phyloP scores from a whole-genome alignment of 2,113 vertebrate genomes.

The Solenodon paradoxus region DNA sequence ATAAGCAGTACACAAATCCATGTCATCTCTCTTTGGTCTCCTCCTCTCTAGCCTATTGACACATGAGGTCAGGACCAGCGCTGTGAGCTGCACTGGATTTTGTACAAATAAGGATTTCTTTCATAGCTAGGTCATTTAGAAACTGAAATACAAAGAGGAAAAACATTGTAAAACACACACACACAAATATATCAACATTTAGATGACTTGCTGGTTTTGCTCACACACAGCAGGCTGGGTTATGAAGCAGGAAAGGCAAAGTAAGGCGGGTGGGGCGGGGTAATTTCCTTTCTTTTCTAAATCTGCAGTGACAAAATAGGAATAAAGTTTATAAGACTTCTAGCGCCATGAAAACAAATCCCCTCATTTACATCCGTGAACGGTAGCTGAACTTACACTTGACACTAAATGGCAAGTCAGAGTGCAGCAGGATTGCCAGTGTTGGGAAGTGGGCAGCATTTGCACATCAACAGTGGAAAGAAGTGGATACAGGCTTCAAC shows the following conservation, averaged over 20 bases:
- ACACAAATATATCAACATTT: background rate
- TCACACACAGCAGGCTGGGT: background rate
- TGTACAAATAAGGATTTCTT: background rate
- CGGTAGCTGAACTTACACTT: constrained; percentile 61
- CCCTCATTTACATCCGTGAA: constrained; percentile 22
- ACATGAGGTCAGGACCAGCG: background rate
- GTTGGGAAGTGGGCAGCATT: constrained; percentile 50
- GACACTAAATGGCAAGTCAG: constrained; percentile 17
- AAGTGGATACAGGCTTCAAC: background rate
- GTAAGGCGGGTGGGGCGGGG: background rate
- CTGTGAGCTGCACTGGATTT: background rate
- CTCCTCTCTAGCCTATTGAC: constrained; percentile 16
- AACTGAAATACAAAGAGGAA: background rate
- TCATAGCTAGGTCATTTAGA: background rate
- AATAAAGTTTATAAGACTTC: background rate
- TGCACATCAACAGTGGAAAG: constrained; percentile 68
- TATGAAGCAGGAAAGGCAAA: background rate
- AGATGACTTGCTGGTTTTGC: background rate
- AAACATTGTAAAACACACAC: rapidly evolving
- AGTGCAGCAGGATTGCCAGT: background rate
- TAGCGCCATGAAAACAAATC: constrained; percentile 56
- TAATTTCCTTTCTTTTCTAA: background rate
- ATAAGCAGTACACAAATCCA: constrained; percentile 49
- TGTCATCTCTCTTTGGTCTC: background rate
- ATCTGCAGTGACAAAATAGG: constrained; percentile 55